phyloP scores from a whole-genome alignment of 2,797 vertebrate species.

The Phoeniculus purpureus region DNA sequence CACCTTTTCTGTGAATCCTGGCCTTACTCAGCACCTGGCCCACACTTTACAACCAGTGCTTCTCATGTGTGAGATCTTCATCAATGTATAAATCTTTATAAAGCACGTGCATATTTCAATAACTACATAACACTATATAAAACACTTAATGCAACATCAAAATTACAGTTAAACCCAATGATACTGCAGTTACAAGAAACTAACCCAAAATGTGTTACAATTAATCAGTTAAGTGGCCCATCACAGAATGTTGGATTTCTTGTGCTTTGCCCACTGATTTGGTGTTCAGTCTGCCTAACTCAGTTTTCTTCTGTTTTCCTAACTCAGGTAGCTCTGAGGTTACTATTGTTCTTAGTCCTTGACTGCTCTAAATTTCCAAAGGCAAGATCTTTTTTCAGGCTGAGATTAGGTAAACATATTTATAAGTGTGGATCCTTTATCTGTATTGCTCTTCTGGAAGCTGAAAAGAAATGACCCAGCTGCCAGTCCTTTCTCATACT shows the following conservation, averaged over 20 bases:
- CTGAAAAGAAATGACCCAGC: neutral
- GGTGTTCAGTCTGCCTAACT: too few species aligned
- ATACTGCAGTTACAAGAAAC: neutral
- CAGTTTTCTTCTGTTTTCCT: neutral
- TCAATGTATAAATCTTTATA: neutral
- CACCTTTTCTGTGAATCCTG: neutral
- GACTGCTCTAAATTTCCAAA: neutral
- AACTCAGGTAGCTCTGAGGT: neutral
- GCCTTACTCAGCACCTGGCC: neutral
- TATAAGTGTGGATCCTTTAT: neutral
- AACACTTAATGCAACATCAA: neutral
- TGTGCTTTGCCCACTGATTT: neutral
- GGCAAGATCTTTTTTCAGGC: neutral
- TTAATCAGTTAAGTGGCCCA: neutral
- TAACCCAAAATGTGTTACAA: neutral
- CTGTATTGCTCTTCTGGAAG: neutral
- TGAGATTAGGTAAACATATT: neutral
- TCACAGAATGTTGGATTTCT: neutral
- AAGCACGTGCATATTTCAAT: neutral
- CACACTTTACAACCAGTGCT: rapidly evolving
- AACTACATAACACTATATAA: neutral
- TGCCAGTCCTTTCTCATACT: neutral
- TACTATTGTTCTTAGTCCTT: neutral
- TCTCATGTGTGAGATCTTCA: rapidly evolving
- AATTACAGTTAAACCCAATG: neutral